Evolutionary conservation across 2,797 vertebrate genomes (phyloP).

Genomic region (Lophotriccus pileatus): DNA sequence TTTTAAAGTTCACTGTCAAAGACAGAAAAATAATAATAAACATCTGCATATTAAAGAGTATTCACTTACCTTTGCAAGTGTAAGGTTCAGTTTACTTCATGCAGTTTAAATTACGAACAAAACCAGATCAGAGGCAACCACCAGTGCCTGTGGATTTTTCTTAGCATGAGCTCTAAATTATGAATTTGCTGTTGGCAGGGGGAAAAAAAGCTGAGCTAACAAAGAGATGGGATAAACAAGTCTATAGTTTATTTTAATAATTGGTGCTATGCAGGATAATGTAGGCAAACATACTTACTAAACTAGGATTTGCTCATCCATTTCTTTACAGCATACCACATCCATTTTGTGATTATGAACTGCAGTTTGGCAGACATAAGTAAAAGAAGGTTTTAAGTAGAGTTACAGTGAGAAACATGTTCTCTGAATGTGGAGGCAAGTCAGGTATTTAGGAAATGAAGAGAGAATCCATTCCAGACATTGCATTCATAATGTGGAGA

Average conservation of each 20-base stretch:
- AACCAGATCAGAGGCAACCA: not conserved
- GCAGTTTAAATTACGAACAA: not conserved
- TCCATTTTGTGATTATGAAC: not conserved
- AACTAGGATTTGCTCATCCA: not conserved
- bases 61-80: not conserved
- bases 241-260: not conserved
- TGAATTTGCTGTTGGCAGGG: not conserved
- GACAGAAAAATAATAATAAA: conserved; percentile 35
- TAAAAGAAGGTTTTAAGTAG: not conserved
- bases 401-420: not conserved
- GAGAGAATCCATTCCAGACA: not conserved
- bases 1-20: not conserved
- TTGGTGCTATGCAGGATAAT: not conserved
- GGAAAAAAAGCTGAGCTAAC: not conserved
- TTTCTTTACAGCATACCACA: not conserved
- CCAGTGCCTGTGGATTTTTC: not conserved
- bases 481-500: not conserved
- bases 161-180: not conserved
- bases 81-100: not conserved
- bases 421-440: not conserved
- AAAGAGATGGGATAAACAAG: not conserved
- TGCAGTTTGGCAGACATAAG: not conserved
- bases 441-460: not conserved
- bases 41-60: conserved; percentile 1
- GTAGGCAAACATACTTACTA: not conserved